Conservation (phyloP, 2,113 vertebrate genomes). For the Potamarius usumacintae region DNA sequence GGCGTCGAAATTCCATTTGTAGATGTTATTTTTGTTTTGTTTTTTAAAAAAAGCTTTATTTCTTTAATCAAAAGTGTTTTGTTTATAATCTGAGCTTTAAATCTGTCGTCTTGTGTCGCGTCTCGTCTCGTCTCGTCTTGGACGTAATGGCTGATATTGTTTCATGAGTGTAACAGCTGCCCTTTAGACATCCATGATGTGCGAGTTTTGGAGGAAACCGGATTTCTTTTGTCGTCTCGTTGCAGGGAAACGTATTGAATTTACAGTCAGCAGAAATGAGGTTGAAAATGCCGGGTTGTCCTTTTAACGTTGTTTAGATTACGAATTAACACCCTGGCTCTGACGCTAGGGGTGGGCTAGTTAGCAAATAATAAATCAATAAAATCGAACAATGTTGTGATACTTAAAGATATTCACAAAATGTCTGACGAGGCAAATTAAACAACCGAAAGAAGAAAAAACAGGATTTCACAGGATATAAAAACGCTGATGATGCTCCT, state of each 20-base stretch:
- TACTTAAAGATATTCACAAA: background rate
- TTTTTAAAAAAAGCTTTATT: background rate
- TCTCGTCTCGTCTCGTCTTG: background rate
- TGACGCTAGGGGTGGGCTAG: slow-evolving; percentile 2
- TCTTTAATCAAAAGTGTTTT: background rate
- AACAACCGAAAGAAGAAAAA: too few species aligned
- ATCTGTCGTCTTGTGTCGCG: background rate
- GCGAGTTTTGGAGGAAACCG: background rate
- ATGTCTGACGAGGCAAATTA: background rate
- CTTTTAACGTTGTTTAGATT: background rate
- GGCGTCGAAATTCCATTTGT: background rate
- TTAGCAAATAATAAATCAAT: background rate
- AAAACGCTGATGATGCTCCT: background rate
- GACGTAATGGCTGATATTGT: background rate
- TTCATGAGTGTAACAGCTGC: background rate
- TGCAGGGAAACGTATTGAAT: background rate
- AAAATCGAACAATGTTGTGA: background rate
- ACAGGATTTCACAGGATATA: background rate
- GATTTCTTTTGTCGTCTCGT: background rate
- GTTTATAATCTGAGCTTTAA: background rate
- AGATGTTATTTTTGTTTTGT: too few species aligned
- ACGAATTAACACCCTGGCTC: background rate
- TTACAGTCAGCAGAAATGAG: background rate
- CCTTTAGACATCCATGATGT: background rate
- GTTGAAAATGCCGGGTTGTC: background rate